Conservation (phyloP, 2,888 invertebrate genomes). For the Bellardia bayeri region DNA sequence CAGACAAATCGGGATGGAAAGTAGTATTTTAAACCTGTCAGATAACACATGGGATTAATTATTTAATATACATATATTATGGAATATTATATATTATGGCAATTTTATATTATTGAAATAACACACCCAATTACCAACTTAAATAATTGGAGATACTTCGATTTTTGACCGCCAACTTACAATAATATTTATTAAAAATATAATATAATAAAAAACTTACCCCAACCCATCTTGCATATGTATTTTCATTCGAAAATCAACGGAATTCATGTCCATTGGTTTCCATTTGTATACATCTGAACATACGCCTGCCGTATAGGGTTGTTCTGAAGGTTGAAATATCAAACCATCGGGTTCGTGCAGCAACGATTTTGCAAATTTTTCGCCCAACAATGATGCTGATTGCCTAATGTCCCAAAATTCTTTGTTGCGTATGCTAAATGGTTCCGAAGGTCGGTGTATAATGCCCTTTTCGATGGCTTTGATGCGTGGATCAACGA, state of each 20-base stretch:
- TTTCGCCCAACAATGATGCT: slow-evolving; percentile 89
- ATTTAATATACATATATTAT: no score
- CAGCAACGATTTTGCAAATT: slow-evolving; percentile 92
- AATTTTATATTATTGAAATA: no score
- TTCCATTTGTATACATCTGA: slow-evolving; percentile 98
- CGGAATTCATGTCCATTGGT: slow-evolving; percentile 95
- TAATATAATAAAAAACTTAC: slow-evolving; percentile 84
- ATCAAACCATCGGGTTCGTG: slow-evolving; percentile 99
- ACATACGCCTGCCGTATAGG: slow-evolving; percentile 93
- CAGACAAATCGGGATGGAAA: no score
- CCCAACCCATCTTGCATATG: slow-evolving; percentile 89
- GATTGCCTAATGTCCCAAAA: slow-evolving; percentile 94
- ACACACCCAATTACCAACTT: no score
- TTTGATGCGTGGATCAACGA: slow-evolving; percentile 87
- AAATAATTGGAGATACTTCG: no score
- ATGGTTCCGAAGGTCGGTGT: slow-evolving; percentile 92
- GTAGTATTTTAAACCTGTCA: no score
- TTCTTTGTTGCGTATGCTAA: slow-evolving; percentile 94
- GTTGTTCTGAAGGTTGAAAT: slow-evolving; percentile 96
- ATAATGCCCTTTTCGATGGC: slow-evolving; percentile 92
- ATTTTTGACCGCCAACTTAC: no score
- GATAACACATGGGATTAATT: no score
- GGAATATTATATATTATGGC: no score
- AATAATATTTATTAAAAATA: no score
- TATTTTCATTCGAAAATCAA: slow-evolving; percentile 97